Conservation (phyloP, 2,113 vertebrate genomes). For the Scartelaos histophorus region DNA sequence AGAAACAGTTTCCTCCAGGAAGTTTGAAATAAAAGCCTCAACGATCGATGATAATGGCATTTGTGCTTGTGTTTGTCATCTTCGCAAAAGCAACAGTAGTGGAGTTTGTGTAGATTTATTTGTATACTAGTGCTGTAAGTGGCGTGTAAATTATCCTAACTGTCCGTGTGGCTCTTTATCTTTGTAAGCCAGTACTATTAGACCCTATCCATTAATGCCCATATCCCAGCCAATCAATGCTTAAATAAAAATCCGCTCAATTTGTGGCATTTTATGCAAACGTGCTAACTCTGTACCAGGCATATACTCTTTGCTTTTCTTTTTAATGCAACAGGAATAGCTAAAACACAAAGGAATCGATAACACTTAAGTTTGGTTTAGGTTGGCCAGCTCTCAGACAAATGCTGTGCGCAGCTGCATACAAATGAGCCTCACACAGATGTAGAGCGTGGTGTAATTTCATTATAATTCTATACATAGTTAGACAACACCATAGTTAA, state of each 20-base stretch:
- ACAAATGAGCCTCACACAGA: conserved; percentile 60
- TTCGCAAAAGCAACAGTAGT: conserved; percentile 78
- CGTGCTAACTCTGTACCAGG: conserved; percentile 48
- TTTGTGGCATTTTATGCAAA: conserved; percentile 74
- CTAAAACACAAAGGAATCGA: conserved; percentile 72
- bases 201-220: conserved; percentile 78
- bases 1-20: conserved; percentile 73
- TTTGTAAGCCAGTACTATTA: conserved; percentile 79
- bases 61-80: conserved; percentile 83
- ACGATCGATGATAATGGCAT: conserved; percentile 83
- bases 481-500: conserved; percentile 44
- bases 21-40: conserved; percentile 83
- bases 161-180: conserved; percentile 80
- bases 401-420: conserved; percentile 61
- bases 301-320: conserved; percentile 64
- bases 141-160: conserved; percentile 84
- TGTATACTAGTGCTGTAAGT: conserved; percentile 84
- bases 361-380: conserved; percentile 72
- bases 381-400: conserved; percentile 55
- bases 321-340: conserved; percentile 67
- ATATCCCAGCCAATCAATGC: conserved; percentile 74
- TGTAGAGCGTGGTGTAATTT: conserved; percentile 62
- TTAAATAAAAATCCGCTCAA: conserved; percentile 75
- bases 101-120: conserved; percentile 82
- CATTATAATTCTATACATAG: conserved; percentile 63